Evolutionary conservation across 2,888 invertebrate genomes (phyloP).

Genomic region (Merodon equestris): DNA sequence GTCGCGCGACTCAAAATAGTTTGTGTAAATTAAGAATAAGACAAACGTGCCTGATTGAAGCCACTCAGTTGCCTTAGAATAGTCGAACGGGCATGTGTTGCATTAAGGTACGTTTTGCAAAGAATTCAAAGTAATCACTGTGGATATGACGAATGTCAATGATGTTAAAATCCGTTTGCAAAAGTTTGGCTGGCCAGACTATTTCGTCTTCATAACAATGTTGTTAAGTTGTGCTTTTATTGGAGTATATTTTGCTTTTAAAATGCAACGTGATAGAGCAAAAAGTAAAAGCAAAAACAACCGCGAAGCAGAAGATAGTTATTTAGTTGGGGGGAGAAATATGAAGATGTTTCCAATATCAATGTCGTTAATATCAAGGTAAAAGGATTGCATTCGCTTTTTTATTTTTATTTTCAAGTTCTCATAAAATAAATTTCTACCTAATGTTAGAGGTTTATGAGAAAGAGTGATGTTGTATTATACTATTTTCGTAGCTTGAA

Average conservation of each 20-base stretch:
- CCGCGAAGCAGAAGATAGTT: constrained; percentile 80
- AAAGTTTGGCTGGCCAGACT: constrained; percentile 86
- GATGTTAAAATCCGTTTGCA: constrained; percentile 80
- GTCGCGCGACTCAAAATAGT: too few relatives aligned
- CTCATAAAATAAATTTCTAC: too few relatives aligned
- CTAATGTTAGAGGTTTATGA: too few relatives aligned
- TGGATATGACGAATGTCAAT: constrained; percentile 74
- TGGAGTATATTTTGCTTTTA: constrained; percentile 90
- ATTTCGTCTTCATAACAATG: constrained; percentile 88
- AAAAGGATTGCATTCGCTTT: constrained; percentile 31
- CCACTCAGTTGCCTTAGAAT: constrained; percentile 70
- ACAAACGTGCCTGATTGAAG: constrained; percentile 69
- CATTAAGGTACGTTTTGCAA: constrained; percentile 3
- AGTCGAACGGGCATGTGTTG: constrained; percentile 52
- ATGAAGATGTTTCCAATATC: constrained; percentile 86
- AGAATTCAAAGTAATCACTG: neutral
- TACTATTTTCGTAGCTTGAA: too few relatives aligned
- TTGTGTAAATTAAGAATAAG: constrained; percentile 61
- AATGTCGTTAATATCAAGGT: constrained; percentile 86
- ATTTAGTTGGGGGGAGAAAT: constrained; percentile 84
- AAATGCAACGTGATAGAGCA: constrained; percentile 80
- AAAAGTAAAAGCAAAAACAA: constrained; percentile 68
- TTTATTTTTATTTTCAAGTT: too few relatives aligned
- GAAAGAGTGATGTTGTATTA: too few relatives aligned
- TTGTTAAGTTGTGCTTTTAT: constrained; percentile 87